Evolutionary conservation across 2,113 vertebrate species (phyloP).

Genomic region (Pseudorectes ferrugineus): DNA sequence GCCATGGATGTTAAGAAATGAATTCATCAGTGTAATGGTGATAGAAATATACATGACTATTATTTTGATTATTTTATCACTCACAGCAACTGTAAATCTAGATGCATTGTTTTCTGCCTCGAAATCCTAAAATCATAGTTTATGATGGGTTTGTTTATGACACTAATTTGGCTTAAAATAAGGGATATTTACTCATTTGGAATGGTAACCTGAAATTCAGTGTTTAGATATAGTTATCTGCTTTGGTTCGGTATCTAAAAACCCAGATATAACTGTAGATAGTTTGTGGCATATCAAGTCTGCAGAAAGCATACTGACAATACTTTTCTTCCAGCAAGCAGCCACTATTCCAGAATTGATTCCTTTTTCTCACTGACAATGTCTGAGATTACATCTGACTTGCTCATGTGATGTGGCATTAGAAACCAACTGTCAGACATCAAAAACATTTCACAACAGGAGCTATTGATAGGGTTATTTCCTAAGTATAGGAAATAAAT

Average conservation of each 20-base stretch:
- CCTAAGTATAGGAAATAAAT: conserved; percentile 55
- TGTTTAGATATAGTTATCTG: not conserved
- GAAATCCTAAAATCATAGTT: not conserved
- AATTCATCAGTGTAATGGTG: not conserved
- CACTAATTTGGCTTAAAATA: not conserved
- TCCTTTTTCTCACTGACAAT: conserved; percentile 49
- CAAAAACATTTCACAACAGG: conserved; percentile 69
- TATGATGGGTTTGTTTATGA: not conserved
- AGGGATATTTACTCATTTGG: not conserved
- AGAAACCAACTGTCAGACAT: conserved; percentile 66
- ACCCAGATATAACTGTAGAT: not conserved
- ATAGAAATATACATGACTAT: not conserved
- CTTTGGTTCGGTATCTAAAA: not conserved
- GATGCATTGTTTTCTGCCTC: not conserved
- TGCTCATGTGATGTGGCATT: conserved; percentile 57
- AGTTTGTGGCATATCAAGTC: not conserved
- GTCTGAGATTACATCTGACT: conserved; percentile 56
- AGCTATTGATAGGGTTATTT: conserved; percentile 61
- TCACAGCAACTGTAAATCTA: not conserved
- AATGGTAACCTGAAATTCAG: conserved; percentile 45
- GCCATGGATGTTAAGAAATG: not conserved
- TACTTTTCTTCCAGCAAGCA: not conserved
- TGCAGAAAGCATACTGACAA: not conserved
- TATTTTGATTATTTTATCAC: not conserved
- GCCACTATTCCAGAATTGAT: conserved; percentile 27